Conservation (phyloP, 2,113 vertebrate species). For the Struthidea cinerea region DNA sequence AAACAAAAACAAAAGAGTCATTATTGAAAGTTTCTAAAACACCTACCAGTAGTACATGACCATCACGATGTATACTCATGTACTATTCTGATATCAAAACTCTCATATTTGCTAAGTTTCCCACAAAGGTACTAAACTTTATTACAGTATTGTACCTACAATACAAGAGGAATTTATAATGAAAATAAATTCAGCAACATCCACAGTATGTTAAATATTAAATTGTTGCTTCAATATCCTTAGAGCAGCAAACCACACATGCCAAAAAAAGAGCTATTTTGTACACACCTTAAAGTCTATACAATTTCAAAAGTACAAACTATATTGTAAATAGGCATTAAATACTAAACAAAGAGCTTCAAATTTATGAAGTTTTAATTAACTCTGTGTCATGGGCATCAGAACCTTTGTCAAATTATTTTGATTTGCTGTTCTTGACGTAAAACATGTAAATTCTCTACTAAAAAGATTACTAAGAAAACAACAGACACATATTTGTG, state of each 20-base stretch:
- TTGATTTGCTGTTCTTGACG: neutral
- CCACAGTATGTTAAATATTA: neutral
- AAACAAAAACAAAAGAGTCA: conserved; percentile 60
- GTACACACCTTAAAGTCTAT: neutral
- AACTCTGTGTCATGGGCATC: neutral
- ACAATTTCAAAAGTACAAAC: neutral
- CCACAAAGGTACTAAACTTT: neutral
- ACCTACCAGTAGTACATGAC: conserved; percentile 33
- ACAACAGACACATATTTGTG: neutral
- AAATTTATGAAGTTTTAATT: neutral
- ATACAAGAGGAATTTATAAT: neutral
- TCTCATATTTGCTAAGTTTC: neutral
- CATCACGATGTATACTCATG: neutral
- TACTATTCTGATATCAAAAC: neutral
- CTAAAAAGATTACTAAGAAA: neutral
- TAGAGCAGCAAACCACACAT: neutral
- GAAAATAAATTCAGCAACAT: neutral
- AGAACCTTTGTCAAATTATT: neutral
- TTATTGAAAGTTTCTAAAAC: conserved; percentile 59
- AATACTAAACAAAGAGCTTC: neutral
- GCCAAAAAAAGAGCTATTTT: neutral
- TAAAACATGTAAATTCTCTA: neutral
- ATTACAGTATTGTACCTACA: neutral
- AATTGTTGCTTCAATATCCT: neutral
- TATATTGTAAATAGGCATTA: neutral